phyloP scores from a whole-genome alignment of 2,113 vertebrate species.

The Acrocephalus kingi region DNA sequence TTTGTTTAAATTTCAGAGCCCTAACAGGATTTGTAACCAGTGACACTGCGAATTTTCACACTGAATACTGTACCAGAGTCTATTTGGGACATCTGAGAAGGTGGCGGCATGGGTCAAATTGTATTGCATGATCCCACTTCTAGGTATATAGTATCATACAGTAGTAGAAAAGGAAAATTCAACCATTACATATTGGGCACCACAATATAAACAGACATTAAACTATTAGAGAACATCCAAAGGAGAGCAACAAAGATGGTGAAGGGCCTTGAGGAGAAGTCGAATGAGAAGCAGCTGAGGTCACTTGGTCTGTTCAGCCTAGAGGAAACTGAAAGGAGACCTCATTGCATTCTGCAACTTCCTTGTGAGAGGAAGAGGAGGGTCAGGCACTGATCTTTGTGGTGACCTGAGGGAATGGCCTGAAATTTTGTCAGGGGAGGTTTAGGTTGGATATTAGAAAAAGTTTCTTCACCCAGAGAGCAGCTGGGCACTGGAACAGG shows the following conservation, averaged over 20 bases:
- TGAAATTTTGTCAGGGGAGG: neutral
- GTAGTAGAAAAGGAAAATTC: neutral
- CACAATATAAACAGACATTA: neutral
- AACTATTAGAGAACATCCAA: neutral
- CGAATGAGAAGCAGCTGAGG: accelerated
- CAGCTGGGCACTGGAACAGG: accelerated
- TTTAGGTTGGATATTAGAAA: neutral
- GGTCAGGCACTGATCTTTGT: neutral
- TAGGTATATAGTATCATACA: neutral
- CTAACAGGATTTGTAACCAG: neutral
- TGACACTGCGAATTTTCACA: neutral
- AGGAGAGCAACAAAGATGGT: neutral
- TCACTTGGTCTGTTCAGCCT: neutral
- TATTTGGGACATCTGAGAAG: neutral
- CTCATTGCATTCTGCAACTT: accelerated
- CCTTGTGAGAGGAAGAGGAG: accelerated
- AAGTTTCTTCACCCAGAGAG: neutral
- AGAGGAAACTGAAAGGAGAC: neutral
- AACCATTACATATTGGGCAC: neutral
- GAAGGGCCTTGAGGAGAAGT: neutral
- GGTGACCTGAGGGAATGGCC: accelerated
- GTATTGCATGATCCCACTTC: neutral
- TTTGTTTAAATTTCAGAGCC: neutral
- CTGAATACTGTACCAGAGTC: neutral
- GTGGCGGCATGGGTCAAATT: neutral